Evolutionary conservation across 2,797 vertebrate genomes (phyloP), one percentile per base, ranked within the genome.

Genomic region (Sebastes matsubarae): DNA sequence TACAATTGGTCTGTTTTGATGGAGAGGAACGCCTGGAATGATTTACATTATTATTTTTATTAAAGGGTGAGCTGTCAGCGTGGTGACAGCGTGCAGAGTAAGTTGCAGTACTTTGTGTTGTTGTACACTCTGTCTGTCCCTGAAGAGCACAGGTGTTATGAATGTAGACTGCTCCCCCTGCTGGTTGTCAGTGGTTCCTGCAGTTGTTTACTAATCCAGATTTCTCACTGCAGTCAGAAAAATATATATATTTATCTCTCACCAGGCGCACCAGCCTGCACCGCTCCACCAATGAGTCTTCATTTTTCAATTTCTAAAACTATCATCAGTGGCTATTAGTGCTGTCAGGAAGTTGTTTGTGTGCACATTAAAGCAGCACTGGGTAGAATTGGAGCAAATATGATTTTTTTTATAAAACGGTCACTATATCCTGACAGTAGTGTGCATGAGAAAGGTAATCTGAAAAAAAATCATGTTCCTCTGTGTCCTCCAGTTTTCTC

Each of bases 111-210:
- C 30, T 38, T 38, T 74, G 42, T 80, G 50, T 84, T 81, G 81
- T 72, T 61, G 67, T 59, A 29, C 79, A 61, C 60, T n/a, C 46
- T 42, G 42, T 46, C 42, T 74, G 71, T 71, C 81, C 68, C 80
- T 70, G 38, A 75, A 30, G 80, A 42, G n/a, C 58, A 6, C 16
- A 50, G 32, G 27, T 2, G 60, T 73, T 88, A 3, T 63, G 68
- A 81, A 85, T 79, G 92, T 3, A 64, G 82, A 92, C 69, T 86
- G 85, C 93, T 68, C 94, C 94, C 84, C 83, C 93, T 94, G 90
- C 87, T 87, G 94, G 81, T 61, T 42, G 30, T 58, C 1, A 55
- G 30, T 4, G 6, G 64, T 55, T 61, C 16, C 82, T 93, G 82
- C 91, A 89, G 54, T 82, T 92, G 86, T 94, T 93, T 92, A 86